These are phyloP conservation scores for Caenorhabditis brenneri DNA, from an alignment of 1,140 invertebrate species.

Conservation along the genomic window DNA sequence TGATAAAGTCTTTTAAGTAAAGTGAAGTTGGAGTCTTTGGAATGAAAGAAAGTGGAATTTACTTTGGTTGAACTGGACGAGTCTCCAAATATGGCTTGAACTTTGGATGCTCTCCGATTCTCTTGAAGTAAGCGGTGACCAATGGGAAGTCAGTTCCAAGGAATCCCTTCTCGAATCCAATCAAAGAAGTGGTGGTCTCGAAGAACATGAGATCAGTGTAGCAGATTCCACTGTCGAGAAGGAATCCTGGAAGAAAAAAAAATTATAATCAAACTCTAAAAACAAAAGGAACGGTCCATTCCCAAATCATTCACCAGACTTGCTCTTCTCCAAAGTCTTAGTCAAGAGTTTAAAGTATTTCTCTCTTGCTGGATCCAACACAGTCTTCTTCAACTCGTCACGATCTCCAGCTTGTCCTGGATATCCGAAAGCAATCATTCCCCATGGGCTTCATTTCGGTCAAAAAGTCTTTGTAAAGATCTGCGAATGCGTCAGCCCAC, in stretches of 20 bases:
- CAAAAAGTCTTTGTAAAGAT: constrained; percentile 15
- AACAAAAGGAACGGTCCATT: too few species aligned
- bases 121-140: background rate
- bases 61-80: background rate
- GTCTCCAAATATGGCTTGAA: constrained; percentile 9
- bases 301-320: background rate
- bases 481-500: background rate
- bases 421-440: constrained; percentile 5
- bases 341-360: background rate
- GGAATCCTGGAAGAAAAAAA: background rate
- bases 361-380: background rate
- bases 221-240: background rate
- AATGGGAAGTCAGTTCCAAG: background rate
- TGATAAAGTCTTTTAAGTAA: too few species aligned
- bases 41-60: too few species aligned
- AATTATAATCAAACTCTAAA: background rate
- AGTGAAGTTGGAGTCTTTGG: too few species aligned
- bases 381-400: constrained; percentile 9
- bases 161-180: background rate
- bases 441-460: constrained; percentile 9
- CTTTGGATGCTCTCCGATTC: background rate
- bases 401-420: background rate
- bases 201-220: background rate
- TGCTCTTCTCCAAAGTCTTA: constrained; percentile 1
- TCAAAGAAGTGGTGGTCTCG: background rate